Base-by-base conservation (phyloP, 2,888 invertebrate genomes). In the Nephrotoma guestfalica region DNA sequence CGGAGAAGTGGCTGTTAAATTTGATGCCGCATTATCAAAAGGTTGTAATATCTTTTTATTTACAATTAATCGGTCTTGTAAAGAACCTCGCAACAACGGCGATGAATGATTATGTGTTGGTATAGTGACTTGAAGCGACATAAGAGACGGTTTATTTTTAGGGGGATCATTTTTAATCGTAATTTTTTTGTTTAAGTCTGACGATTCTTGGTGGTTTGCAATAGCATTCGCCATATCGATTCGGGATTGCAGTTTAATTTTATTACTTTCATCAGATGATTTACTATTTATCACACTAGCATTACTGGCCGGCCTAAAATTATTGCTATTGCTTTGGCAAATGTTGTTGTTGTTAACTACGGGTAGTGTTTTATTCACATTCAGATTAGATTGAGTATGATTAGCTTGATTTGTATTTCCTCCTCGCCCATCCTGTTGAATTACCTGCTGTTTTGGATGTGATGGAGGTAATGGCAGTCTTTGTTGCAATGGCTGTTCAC, bases 271-370 rank as follows among this genome's bases (percentile, higher is more conserved):
- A 84, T 71, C 30, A 30, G 30, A 30, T n/a, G 87, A 86, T 87
- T 88, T 88, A 87, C 87, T 88, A 51, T 87, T 87, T 87, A 88
- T 88, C 88, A 88, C 88, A 88, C 87, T 47, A 85, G 6, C 18
- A 45, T 86, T 86, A 86, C 45, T 86, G 3, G 1, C 71, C 11
- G 13, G 9, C 83, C 40, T 40, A 86, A 30, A 3, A 41, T 15
- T 86, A 13, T 84, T 83, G 9, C 41, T 5, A 51, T 9, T 84
- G n/a, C 13, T 45, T 15, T 43, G 13, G n/a, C 41, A 83, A 83
- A 4, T 87, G 87, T 51, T 41, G 83, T 88, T 89, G 57, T 88
- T 88, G 86, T 71, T 88, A 87, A 88, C 88, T 83, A 85, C 43
- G 42, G 87, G 86, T 47, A 9, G 71, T 30, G 4, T 71, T 30